phyloP scores from a whole-genome alignment of 2,113 vertebrate genomes.

The Coryphaenoides rupestris region DNA sequence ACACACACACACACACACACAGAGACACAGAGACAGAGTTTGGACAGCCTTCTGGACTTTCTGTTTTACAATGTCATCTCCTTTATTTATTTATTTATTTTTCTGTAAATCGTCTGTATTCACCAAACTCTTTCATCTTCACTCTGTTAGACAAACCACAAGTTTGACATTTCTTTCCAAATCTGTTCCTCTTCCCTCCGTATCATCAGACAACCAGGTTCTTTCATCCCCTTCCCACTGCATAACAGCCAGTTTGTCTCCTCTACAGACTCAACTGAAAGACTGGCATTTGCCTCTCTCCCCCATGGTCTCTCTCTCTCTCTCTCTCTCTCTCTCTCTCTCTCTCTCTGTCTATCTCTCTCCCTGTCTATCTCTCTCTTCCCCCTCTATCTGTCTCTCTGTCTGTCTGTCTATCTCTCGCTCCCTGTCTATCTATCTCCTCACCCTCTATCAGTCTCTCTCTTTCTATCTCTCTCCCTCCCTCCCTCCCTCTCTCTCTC shows the following conservation, averaged over 20 bases:
- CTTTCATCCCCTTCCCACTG: neutral
- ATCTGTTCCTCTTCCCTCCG: neutral
- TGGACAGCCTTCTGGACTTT: no score
- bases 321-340: neutral
- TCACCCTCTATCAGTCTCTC: no score
- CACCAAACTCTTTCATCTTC: neutral
- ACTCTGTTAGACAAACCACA: neutral
- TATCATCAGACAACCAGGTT: no score
- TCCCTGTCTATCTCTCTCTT: neutral
- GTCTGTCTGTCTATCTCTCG: neutral
- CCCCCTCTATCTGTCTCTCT: conserved; percentile 12
- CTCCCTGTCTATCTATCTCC: neutral
- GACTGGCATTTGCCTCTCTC: neutral
- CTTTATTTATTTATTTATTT: no score
- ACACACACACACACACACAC: neutral
- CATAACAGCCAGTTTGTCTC: no score
- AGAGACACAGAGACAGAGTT: no score
- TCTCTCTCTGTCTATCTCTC: no score
- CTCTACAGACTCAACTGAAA: neutral
- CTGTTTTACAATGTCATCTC: no score
- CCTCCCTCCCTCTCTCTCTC: neutral
- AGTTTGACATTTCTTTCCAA: conserved; percentile 1
- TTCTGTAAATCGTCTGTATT: no score
- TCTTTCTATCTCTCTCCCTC: neutral
- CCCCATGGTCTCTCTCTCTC: neutral